Percentiles rank a stretch among this genome's conserved stretches.
phyloP scores from a whole-genome alignment of 2,113 vertebrate genomes.

The Orcinus orca region DNA sequence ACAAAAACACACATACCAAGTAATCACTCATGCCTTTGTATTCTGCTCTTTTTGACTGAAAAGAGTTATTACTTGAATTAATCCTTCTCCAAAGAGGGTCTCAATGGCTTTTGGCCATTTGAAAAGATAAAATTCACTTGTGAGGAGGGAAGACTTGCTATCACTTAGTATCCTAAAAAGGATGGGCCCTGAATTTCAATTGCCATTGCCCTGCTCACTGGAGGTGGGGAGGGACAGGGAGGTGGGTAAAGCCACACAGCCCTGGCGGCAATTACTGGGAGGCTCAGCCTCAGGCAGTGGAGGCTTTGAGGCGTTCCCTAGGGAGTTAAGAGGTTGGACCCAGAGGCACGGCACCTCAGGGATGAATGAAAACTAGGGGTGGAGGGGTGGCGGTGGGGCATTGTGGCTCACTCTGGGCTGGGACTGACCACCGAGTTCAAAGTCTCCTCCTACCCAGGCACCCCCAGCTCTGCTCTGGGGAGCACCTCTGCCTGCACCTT shows the following conservation, averaged over 20 bases:
- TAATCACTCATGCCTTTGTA: not conserved
- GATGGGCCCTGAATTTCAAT: not conserved
- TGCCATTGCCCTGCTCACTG: not conserved
- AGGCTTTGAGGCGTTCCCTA: accelerated
- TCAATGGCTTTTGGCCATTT: not conserved
- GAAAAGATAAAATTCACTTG: not conserved
- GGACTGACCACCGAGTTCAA: not conserved
- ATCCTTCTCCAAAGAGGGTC: not conserved
- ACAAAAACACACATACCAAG: not conserved
- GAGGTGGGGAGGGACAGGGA: not conserved
- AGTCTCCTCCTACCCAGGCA: not conserved
- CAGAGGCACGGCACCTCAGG: not conserved
- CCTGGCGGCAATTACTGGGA: not conserved
- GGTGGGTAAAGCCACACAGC: not conserved
- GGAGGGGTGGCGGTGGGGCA: not conserved
- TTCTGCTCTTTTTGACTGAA: not conserved
- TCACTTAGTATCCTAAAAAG: not conserved
- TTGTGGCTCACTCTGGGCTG: not conserved
- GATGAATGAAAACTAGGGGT: not conserved
- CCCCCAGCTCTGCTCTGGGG: no score
- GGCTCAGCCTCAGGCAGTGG: not conserved
- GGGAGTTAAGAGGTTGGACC: not conserved
- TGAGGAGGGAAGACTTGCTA: not conserved
- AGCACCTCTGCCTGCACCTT: not conserved
- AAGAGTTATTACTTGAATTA: not conserved